Conservation (phyloP, 64 coral and sea anemone genomes). For the Dendrophyllia cribrosa region DNA sequence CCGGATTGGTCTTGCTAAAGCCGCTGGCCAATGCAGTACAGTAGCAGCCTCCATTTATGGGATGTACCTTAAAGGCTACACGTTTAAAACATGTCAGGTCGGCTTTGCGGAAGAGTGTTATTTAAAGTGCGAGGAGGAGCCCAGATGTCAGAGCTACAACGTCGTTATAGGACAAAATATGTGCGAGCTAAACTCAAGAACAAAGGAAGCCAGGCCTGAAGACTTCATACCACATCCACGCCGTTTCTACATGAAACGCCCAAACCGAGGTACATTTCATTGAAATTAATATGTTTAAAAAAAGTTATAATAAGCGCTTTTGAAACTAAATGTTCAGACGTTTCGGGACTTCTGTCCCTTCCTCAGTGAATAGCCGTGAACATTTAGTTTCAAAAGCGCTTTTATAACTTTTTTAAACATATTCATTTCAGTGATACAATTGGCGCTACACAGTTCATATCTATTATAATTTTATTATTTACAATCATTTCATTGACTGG, state of each 20-base stretch:
- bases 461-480: too few relatives aligned
- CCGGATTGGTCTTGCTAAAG: background rate
- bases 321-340: too few relatives aligned
- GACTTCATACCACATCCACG: background rate
- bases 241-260: background rate
- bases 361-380: too few relatives aligned
- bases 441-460: too few relatives aligned
- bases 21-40: background rate
- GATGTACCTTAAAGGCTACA: conserved; percentile 4
- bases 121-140: background rate
- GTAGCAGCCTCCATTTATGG: background rate
- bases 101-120: background rate
- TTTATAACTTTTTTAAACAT: too few relatives aligned
- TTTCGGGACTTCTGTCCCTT: too few relatives aligned
- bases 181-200: background rate
- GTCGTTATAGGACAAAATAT: background rate
- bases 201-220: conserved; percentile 28
- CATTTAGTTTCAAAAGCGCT: too few relatives aligned
- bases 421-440: too few relatives aligned
- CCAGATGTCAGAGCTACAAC: conserved; percentile 8
- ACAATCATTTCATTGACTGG: too few relatives aligned
- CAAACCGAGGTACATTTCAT: background rate
- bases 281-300: too few relatives aligned
- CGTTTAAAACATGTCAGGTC: background rate
- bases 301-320: too few relatives aligned